Percentiles rank a stretch among this genome's conserved stretches.
These are phyloP conservation scores for Turnix velox DNA, from an alignment of 2,113 vertebrate species.

Conservation along the genomic window DNA sequence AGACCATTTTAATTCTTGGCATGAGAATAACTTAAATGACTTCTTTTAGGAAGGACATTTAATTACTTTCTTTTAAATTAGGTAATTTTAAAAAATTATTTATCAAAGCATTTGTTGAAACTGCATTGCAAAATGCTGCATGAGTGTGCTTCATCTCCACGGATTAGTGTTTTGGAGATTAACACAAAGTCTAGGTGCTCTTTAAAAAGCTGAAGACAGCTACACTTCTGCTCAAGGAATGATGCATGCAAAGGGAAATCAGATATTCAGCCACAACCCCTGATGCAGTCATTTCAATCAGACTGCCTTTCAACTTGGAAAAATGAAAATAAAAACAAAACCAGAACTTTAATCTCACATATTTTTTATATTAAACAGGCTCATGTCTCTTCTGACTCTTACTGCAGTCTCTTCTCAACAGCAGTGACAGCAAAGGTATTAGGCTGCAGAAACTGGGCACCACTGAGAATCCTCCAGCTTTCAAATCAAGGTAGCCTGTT, in stretches of 20 bases:
- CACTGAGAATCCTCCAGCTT: not conserved
- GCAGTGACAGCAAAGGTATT: not conserved
- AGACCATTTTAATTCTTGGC: not conserved
- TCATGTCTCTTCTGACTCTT: not conserved
- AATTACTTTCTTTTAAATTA: not conserved
- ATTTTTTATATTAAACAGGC: not conserved
- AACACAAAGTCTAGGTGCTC: not conserved
- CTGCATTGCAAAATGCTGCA: not conserved
- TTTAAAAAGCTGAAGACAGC: not conserved
- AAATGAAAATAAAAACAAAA: not conserved
- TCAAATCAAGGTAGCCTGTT: not conserved
- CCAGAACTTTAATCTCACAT: not conserved
- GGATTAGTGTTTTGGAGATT: not conserved
- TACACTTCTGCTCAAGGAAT: not conserved
- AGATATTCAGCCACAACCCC: not conserved
- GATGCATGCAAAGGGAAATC: not conserved
- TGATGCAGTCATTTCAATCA: not conserved
- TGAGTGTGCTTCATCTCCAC: not conserved
- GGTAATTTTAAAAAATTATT: not conserved
- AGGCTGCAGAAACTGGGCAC: not conserved
- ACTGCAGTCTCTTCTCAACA: not conserved
- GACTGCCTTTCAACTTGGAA: not conserved
- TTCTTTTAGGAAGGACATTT: not conserved
- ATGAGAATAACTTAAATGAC: not conserved
- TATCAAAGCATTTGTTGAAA: not conserved